Evolutionary conservation across 2,797 vertebrate genomes (phyloP), one percentile per base, ranked within the genome.

Genomic region (Acipenser ruthenus): DNA sequence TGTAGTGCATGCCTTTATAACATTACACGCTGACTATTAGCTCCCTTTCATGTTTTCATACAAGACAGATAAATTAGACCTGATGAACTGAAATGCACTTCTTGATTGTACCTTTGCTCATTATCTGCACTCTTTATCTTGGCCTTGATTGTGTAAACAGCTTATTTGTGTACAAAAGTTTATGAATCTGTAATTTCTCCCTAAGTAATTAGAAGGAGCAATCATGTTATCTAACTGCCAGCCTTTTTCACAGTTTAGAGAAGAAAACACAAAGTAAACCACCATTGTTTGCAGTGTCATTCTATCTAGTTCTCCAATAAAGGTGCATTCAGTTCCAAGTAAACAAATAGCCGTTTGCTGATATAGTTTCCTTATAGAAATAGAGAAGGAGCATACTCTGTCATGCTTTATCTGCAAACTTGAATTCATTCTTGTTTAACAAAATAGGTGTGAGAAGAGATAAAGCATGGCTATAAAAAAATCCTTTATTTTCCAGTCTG

Each of bases 121-220:
- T 87, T 86, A 87, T 82, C 73, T 73, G 59, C 80, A 77, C 70
- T 80, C 79, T 87, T 88, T 85, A 87, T 86, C 78, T 78, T 69
- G 69, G 68, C 66, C 80, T 73, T 74, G 77, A 79, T 77, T 73
- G 79, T 77, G 72, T 84, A 82, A 84, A 78, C 71, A 66, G 73
- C 75, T 77, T 69, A 80, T 86, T 89, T 87, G 79, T 87, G 78
- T 73, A 66, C 75, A 75, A 82, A 81, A 75, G 68, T 69, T 69
- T 70, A 63, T 65, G 64, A 77, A 76, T 76, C 65, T 52, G 67
- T 77, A 53, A 71, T 72, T 72, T 72, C 65, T 74, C 72, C 70
- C 67, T 86, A 84, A 85, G 84, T 85, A 87, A 82, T 73, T 78
- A 83, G 80, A 77, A 79, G 78, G 68, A 62, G 67, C 75, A 79